Percentiles rank a stretch among this genome's conserved stretches.
Evolutionary conservation across 2,797 vertebrate species (phyloP).

Genomic region (Echeneis naucrates): DNA sequence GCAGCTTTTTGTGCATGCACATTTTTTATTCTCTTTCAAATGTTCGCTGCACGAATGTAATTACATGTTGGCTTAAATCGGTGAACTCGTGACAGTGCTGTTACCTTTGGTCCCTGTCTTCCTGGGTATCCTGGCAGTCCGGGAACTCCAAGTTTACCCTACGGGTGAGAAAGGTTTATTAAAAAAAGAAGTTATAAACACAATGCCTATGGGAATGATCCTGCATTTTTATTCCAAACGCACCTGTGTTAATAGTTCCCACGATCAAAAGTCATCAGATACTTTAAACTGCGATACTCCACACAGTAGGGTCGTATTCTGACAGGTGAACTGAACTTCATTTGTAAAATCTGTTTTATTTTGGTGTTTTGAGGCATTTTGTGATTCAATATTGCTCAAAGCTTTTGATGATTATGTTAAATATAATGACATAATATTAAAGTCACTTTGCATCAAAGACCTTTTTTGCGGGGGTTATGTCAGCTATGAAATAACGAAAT

Average conservation of each 20-base stretch:
- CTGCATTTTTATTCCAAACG: background rate
- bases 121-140: conserved; percentile 97
- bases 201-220: background rate
- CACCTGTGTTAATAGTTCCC: background rate
- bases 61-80: conserved; percentile 16
- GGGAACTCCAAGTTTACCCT: conserved; percentile 98
- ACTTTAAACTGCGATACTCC: background rate
- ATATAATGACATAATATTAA: background rate
- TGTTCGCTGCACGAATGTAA: conserved; percentile 1
- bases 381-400: background rate
- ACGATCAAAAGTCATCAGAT: background rate
- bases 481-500: background rate
- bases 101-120: conserved; percentile 97
- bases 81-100: background rate
- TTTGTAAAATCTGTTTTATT: background rate
- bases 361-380: background rate
- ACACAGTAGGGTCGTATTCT: background rate
- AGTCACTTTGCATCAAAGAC: background rate
- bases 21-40: conserved; percentile 42
- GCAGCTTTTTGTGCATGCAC: conserved; percentile 11
- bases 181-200: background rate
- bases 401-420: background rate
- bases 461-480: too few relatives aligned
- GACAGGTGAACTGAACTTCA: background rate
- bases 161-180: conserved; percentile 54